Evolutionary conservation across 1,140 invertebrate genomes (phyloP).

Genomic region (Phenacoccus solenopsis): DNA sequence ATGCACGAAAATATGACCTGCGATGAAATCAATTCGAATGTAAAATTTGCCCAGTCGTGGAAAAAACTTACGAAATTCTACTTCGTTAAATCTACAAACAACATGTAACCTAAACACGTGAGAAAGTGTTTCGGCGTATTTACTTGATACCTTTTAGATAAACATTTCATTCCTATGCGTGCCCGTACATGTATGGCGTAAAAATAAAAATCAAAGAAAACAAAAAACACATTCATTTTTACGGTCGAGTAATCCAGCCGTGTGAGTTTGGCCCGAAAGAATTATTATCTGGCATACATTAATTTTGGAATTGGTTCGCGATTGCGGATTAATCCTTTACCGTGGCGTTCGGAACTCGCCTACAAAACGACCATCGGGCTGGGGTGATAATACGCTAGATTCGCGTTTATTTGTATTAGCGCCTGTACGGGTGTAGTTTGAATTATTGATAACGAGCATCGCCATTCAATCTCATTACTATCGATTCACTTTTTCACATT

Average conservation of each 20-base stretch:
- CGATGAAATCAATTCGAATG: too few relatives aligned
- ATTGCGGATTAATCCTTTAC: not conserved
- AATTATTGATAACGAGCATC: constrained; percentile 2
- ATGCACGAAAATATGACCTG: too few relatives aligned
- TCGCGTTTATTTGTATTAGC: not conserved
- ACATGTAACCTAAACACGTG: too few relatives aligned
- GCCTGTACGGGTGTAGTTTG: not conserved
- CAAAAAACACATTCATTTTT: not conserved
- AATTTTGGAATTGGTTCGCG: not conserved
- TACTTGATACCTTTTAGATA: too few relatives aligned
- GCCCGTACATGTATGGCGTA: too few relatives aligned
- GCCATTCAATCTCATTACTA: not conserved
- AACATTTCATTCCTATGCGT: too few relatives aligned
- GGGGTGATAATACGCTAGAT: not conserved
- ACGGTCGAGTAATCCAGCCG: not conserved
- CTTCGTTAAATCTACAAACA: too few relatives aligned
- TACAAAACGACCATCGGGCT: not conserved
- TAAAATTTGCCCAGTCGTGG: too few relatives aligned
- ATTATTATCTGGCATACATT: not conserved
- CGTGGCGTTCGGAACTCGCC: not conserved
- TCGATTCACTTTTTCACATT: not conserved
- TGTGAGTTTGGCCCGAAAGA: not conserved
- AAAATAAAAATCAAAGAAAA: not conserved
- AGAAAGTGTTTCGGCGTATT: too few relatives aligned
- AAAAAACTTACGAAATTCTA: too few relatives aligned